Conservation (phyloP, 1,140 invertebrate species). For the Cherax destructor region DNA sequence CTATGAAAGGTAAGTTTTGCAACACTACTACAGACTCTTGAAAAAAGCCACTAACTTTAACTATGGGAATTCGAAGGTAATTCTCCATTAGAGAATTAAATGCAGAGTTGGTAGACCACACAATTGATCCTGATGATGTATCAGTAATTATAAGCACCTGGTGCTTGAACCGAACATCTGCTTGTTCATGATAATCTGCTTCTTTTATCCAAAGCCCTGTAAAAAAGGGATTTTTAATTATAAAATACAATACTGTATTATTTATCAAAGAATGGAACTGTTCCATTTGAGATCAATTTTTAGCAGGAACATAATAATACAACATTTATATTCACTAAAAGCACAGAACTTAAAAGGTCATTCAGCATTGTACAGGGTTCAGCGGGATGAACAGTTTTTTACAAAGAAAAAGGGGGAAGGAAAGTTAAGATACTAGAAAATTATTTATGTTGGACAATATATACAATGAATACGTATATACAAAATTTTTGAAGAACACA, state of each 20-base stretch:
- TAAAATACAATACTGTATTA: neutral
- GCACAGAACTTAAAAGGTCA: neutral
- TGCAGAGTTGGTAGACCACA: conserved; percentile 76
- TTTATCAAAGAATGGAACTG: neutral
- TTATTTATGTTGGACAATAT: no score
- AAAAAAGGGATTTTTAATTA: conserved; percentile 21
- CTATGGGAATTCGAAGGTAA: conserved; percentile 72
- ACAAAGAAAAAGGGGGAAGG: no score
- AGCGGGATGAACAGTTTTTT: no score
- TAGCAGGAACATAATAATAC: neutral
- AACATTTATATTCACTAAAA: neutral
- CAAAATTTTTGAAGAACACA: no score
- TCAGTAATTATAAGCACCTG: conserved; percentile 75
- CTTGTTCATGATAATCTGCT: conserved; percentile 74
- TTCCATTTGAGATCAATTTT: neutral
- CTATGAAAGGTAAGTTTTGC: no score
- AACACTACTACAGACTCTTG: no score
- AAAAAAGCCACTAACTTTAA: conserved; percentile 30
- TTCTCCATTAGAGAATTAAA: conserved; percentile 75
- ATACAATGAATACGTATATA: no score
- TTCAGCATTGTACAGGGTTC: no score
- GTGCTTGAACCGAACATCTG: conserved; percentile 75
- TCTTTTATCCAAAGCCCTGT: conserved; percentile 76
- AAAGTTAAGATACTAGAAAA: no score
- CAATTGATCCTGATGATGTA: conserved; percentile 73